A percentile compares a stretch with the other conserved stretches of the same genome.
phyloP scores from a whole-genome alignment of 2,888 invertebrate genomes.

The Tetrapedia diversipes region DNA sequence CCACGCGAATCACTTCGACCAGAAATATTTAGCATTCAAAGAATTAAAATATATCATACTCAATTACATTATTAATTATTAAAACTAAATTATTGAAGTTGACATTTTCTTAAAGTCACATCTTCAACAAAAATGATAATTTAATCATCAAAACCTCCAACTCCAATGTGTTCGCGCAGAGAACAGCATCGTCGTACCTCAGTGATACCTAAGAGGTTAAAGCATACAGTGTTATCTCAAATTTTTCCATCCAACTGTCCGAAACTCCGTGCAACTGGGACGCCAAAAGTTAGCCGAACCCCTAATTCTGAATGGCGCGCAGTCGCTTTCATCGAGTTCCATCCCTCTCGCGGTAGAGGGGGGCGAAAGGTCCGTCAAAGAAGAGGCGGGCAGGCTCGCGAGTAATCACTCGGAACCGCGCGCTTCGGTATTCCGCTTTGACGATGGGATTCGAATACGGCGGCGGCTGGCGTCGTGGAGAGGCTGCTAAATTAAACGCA shows the following conservation, averaged over 20 bases:
- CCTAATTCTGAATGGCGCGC: background rate
- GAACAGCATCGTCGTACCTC: too few relatives aligned
- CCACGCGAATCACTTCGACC: too few relatives aligned
- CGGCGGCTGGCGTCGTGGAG: slow-evolving; percentile 22
- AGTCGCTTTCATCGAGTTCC: background rate
- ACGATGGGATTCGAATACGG: slow-evolving; percentile 54
- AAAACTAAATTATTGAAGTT: too few relatives aligned
- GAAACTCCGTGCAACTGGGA: background rate
- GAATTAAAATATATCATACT: too few relatives aligned
- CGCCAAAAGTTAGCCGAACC: background rate
- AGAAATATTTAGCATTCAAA: too few relatives aligned
- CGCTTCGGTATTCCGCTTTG: slow-evolving; percentile 47
- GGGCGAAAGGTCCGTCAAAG: slow-evolving; percentile 2
- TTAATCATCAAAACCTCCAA: too few relatives aligned
- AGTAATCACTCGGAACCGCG: slow-evolving; percentile 47
- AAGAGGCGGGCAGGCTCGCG: background rate
- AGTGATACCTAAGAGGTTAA: too few relatives aligned
- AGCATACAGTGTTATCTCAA: too few relatives aligned
- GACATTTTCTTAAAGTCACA: too few relatives aligned
- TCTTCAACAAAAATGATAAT: too few relatives aligned
- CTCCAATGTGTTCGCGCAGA: too few relatives aligned
- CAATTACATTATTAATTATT: too few relatives aligned
- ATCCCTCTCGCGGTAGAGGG: slow-evolving; percentile 1
- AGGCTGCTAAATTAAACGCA: slow-evolving; percentile 70
- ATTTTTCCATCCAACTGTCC: background rate